Evolutionary conservation across 2,113 vertebrate species (phyloP).

Genomic region (Smithornis capensis): DNA sequence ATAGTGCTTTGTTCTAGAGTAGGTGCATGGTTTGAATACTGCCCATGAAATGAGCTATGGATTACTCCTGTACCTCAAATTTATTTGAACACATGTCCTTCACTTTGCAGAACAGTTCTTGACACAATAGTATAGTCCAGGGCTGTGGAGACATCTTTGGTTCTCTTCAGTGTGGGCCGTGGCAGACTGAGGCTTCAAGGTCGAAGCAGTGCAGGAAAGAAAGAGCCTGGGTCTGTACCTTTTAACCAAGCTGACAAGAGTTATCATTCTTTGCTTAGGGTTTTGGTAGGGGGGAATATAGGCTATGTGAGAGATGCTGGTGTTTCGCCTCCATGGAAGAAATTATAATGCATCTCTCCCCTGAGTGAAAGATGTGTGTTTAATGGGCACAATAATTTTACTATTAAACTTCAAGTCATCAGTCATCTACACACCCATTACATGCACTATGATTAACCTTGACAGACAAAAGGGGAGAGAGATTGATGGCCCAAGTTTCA

Average conservation of each 20-base stretch:
- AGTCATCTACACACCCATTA: background rate
- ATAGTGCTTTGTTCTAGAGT: background rate
- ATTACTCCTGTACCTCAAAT: background rate
- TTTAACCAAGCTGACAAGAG: background rate
- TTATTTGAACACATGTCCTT: background rate
- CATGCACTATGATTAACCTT: background rate
- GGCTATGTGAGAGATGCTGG: background rate
- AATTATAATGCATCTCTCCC: background rate
- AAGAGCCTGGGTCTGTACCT: background rate
- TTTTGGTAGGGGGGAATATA: background rate
- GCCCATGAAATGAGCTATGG: background rate
- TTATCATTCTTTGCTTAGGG: background rate
- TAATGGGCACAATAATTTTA: background rate
- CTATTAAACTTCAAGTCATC: background rate
- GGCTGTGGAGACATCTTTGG: background rate
- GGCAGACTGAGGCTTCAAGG: background rate
- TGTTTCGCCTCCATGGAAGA: background rate
- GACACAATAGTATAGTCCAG: background rate
- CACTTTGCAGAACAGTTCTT: background rate
- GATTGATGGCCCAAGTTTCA: background rate
- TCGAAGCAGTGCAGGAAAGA: background rate
- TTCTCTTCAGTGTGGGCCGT: background rate
- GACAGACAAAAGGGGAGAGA: background rate
- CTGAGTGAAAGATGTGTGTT: fast-evolving
- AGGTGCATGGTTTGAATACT: fast-evolving